Base-by-base conservation (phyloP, 2,888 invertebrate genomes). In the Dinocampus coccinellae region DNA sequence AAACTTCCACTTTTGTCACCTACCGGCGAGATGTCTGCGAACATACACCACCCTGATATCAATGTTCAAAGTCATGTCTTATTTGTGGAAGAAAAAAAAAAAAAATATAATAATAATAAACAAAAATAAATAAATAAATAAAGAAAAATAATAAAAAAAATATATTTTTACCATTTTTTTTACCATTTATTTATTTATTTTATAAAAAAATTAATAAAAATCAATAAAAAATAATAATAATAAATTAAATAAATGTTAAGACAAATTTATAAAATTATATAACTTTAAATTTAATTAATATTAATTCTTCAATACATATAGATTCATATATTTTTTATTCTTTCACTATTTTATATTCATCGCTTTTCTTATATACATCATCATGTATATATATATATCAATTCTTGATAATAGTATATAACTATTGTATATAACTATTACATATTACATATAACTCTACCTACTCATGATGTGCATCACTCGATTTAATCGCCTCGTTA, bases 1-100 rank as follows among this genome's bases (percentile, higher is more conserved):
- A 96, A 92, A 77, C 96, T 91, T 74, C 94, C 93, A 64, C 94
- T 93, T 85, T 95, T 95, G 88, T 95, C 94, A 78, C 91, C 91
- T 74, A 91, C 87, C 74, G 91, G 87, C 81, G 87, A 87, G 84
- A 87, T 87, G 84, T 87, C 87, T 87, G 87, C 80, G 81, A 86
- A 86, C 84, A 86, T 84, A 80, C 84, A 85, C 85, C 85, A 86
- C 84, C 85, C 86, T 85, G 80, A 85, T 80, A 86, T 86, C 85
- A 86, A 86, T 83, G 82, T 84, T 86, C 85, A 85, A 82, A 84
- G 81, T 85, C 81, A 83, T 81, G 80, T 71, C 81, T 70, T 53
- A 69, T 52, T 55, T 24, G 70, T n/a, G n/a, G n/a, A n/a, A n/a
- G n/a, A n/a, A n/a, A n/a, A n/a, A n/a, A n/a, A n/a, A n/a, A n/a